Evolutionary conservation across 2,888 invertebrate genomes (phyloP).

Genomic region (Drosophila siamana): DNA sequence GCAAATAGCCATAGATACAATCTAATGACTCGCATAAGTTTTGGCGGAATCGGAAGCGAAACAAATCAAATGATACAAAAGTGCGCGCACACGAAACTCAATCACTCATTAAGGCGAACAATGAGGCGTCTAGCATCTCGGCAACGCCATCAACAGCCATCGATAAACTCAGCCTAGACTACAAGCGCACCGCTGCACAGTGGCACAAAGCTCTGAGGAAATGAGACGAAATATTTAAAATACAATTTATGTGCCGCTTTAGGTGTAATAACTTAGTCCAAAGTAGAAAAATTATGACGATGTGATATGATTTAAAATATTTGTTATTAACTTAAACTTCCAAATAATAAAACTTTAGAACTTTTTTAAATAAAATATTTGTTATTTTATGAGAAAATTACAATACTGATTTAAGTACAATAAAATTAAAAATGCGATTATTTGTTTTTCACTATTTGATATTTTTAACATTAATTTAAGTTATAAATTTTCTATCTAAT

Average conservation of each 20-base stretch:
- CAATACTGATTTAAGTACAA: too few relatives aligned
- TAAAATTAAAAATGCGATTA: too few relatives aligned
- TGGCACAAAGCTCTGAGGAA: constrained; percentile 10
- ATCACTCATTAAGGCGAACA: constrained; percentile 70
- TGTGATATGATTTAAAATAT: too few relatives aligned
- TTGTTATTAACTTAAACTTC: too few relatives aligned
- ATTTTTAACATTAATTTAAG: too few relatives aligned
- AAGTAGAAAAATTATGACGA: too few relatives aligned
- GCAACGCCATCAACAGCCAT: constrained; percentile 49
- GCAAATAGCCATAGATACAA: constrained; percentile 44
- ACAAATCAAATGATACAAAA: constrained; percentile 65
- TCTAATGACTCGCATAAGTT: constrained; percentile 66
- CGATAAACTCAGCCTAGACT: constrained; percentile 39
- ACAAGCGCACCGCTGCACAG: constrained; percentile 24
- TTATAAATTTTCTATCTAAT: too few relatives aligned
- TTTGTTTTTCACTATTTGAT: too few relatives aligned
- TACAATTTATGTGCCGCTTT: not conserved
- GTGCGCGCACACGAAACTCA: constrained; percentile 65
- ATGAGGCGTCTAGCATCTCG: constrained; percentile 55
- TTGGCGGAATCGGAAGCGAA: constrained; percentile 72
- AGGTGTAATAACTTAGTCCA: not conserved
- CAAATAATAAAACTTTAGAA: too few relatives aligned
- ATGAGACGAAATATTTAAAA: not conserved
- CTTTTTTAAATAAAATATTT: too few relatives aligned
- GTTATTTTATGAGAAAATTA: too few relatives aligned